Percentiles rank a stretch among this genome's conserved stretches.
phyloP scores from a whole-genome alignment of 2,113 vertebrate genomes.

The Beaufortia kweichowensis region DNA sequence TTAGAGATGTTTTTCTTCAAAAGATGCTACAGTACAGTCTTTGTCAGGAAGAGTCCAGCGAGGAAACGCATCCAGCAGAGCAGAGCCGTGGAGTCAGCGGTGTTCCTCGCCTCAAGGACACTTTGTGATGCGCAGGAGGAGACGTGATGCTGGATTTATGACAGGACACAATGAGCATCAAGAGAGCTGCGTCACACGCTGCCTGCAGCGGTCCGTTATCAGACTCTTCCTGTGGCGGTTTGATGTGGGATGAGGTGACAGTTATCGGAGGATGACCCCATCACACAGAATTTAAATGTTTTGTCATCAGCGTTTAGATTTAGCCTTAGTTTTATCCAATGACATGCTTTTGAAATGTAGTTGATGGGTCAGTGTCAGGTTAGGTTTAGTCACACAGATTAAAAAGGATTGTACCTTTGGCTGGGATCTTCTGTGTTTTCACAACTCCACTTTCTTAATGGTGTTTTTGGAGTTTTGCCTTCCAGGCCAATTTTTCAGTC shows the following conservation, averaged over 20 bases:
- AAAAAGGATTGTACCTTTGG: too few relatives aligned
- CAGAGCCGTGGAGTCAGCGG: conserved; percentile 2
- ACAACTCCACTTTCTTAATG: too few relatives aligned
- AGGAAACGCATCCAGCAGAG: neutral
- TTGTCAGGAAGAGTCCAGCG: neutral
- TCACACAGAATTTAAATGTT: neutral
- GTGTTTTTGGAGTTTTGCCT: too few relatives aligned
- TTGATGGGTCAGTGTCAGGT: too few relatives aligned
- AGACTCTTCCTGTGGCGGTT: conserved; percentile 13
- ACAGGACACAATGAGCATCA: conserved; percentile 26
- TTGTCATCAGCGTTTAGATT: neutral
- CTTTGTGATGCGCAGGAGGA: neutral
- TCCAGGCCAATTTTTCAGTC: too few relatives aligned
- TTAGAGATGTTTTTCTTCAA: too few relatives aligned
- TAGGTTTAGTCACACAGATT: too few relatives aligned
- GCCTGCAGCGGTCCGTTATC: conserved; percentile 9
- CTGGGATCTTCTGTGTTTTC: too few relatives aligned
- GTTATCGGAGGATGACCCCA: neutral
- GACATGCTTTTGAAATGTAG: too few relatives aligned
- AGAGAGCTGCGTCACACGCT: neutral
- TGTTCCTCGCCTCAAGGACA: neutral
- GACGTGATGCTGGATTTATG: conserved; percentile 15
- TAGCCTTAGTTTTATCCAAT: too few relatives aligned
- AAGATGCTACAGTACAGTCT: neutral
- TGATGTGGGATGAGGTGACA: neutral